Evolutionary conservation across 2,113 vertebrate genomes (phyloP), one percentile per base, ranked within the genome.

Genomic region (Ammospiza nelsoni): DNA sequence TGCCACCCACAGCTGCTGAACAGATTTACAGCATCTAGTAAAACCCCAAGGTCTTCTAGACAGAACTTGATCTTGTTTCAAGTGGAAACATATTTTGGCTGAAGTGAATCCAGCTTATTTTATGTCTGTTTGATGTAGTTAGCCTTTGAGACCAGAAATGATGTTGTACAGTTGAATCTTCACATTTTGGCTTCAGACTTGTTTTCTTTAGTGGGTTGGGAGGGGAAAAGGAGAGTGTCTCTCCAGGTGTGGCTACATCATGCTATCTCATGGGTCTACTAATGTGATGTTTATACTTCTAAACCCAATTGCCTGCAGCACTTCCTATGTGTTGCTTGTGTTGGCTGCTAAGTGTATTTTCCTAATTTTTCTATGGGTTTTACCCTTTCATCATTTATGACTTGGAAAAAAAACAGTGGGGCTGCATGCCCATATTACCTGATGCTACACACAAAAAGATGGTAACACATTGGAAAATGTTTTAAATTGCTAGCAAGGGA

Each of bases 301-400:
- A 97, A 96, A 96, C 96, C 91, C 94, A 95, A 98, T 98, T 96
- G 98, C 98, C 97, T 97, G 68, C 97, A 98, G 98, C 98, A 98
- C 98, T 99, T 99, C 98, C 98, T 98, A 98, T 98, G 97, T 71
- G 86, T 94, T 98, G 98, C 98, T 99, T 99, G 95, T 98, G 94
- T 98, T 98, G 98, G 98, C 98, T 97, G 77, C 93, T 91, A 72
- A 91, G 86, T 72, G 68, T 97, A 97, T 98, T 98, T 98, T 98
- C 95, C 98, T 92, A 97, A 95, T 98, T 98, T 98, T 97, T 98
- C 97, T 98, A 97, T 98, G 98, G 96, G 87, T 97, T 98, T 97
- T 96, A 96, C 91, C 97, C 98, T 99, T 99, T 99, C 97, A 98
- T 98, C 98, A 93, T 98, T 98, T 98, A 97, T 97, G 95, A 93